Evolutionary conservation across 2,888 invertebrate genomes (phyloP).

Genomic region (Boloria euphrosyne): DNA sequence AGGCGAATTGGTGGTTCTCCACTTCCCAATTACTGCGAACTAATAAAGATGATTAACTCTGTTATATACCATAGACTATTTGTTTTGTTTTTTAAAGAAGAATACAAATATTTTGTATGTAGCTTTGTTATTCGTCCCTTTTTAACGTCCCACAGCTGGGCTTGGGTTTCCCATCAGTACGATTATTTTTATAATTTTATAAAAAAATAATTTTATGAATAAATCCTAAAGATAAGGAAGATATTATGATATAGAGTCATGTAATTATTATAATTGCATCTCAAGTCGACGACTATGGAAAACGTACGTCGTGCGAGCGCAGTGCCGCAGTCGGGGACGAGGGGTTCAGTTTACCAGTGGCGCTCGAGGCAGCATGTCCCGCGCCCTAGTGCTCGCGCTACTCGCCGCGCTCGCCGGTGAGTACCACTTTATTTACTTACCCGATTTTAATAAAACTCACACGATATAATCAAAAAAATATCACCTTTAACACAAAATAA

Average conservation of each 20-base stretch:
- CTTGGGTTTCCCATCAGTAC: too few relatives aligned
- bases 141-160: too few relatives aligned
- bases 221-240: neutral
- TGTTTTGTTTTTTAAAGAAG: neutral
- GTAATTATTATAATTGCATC: constrained; percentile 16
- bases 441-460: constrained; percentile 6
- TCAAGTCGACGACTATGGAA: constrained; percentile 42
- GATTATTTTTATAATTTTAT: too few relatives aligned
- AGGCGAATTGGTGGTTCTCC: constrained; percentile 26
- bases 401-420: constrained; percentile 72
- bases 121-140: too few relatives aligned
- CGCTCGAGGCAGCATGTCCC: constrained; percentile 64
- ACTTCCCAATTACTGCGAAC: constrained; percentile 25
- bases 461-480: neutral
- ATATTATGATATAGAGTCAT: neutral
- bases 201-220: too few relatives aligned
- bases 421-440: constrained; percentile 43
- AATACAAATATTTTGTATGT: too few relatives aligned
- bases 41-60: constrained; percentile 27
- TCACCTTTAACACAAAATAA: neutral
- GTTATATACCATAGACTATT: constrained; percentile 20
- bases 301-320: constrained; percentile 54
- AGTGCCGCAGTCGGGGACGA: constrained; percentile 79
- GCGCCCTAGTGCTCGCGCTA: constrained; percentile 59
- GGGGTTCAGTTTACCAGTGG: constrained; percentile 57